Percentiles rank a stretch among this genome's conserved stretches.
Conservation (phyloP, 2,113 vertebrate genomes). For the Brachyhypopomus gauderio region DNA sequence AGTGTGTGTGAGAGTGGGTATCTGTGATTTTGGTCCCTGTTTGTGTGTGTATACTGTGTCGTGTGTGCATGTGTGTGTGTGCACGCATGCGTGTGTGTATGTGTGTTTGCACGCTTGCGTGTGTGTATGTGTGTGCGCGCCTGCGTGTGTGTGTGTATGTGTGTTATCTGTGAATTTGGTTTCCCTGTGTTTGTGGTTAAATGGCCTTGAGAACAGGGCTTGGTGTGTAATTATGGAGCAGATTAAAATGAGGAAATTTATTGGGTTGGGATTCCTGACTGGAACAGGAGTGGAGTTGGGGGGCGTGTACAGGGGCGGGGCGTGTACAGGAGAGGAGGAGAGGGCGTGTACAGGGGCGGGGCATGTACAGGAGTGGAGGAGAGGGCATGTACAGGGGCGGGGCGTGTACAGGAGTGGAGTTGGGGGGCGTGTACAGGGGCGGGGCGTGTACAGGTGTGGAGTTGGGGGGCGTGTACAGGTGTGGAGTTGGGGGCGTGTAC, state of each 20-base stretch:
- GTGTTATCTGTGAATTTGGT: slow-evolving; percentile 7
- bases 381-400: not conserved
- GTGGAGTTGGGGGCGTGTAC: not conserved
- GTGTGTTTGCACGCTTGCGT: no score
- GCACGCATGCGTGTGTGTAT: not conserved
- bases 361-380: not conserved
- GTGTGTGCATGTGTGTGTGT: not conserved
- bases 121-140: not conserved
- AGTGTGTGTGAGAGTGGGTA: no score
- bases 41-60: no score
- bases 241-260: slow-evolving; percentile 50
- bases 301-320: not conserved
- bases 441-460: not conserved
- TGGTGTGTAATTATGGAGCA: slow-evolving; percentile 45
- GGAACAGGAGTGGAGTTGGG: not conserved
- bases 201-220: slow-evolving; percentile 28
- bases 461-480: not conserved
- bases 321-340: no score
- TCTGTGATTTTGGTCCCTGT: not conserved
- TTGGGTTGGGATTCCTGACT: slow-evolving; percentile 31
- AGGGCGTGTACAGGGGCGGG: no score
- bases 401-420: no score
- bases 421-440: no score
- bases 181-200: slow-evolving; percentile 18
- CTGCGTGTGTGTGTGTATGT: slow-evolving; percentile 4